These are phyloP conservation scores for Drosophila saltans DNA, from an alignment of 1,140 invertebrate genomes.

Conservation along the genomic window DNA sequence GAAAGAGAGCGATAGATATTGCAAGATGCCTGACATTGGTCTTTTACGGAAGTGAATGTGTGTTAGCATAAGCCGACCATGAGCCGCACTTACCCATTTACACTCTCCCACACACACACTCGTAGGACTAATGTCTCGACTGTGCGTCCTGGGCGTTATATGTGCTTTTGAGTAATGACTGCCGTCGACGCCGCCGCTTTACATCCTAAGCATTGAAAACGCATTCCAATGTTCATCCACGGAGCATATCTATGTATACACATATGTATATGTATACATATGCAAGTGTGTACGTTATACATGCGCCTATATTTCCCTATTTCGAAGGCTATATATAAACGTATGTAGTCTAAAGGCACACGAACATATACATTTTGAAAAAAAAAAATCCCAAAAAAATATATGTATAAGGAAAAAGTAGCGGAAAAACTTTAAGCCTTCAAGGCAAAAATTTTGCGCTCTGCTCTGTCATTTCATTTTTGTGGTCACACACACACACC, in stretches of 20 bases:
- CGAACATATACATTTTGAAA: conserved; percentile 17
- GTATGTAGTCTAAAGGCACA: conserved; percentile 51
- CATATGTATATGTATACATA: conserved; percentile 1
- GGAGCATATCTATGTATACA: conserved; percentile 11
- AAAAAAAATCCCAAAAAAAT: conserved; percentile 1
- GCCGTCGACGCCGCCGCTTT: conserved; percentile 18
- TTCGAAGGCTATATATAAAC: conserved; percentile 71
- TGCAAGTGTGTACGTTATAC: background rate
- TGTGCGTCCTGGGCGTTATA: conserved; percentile 44
- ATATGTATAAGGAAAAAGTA: conserved; percentile 34
- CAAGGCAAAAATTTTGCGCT: conserved; percentile 34
- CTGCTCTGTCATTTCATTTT: conserved; percentile 40
- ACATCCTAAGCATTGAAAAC: conserved; percentile 61
- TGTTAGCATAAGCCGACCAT: conserved; percentile 51
- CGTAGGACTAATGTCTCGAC: conserved; percentile 39
- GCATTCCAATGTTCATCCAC: conserved; percentile 70
- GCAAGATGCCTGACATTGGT: background rate
- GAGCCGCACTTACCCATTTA: conserved; percentile 21
- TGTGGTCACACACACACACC: conserved; percentile 27
- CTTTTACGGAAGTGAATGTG: conserved; percentile 51
- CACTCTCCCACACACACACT: background rate
- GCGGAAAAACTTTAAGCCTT: conserved; percentile 42
- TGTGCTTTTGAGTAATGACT: conserved; percentile 69
- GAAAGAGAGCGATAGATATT: background rate
- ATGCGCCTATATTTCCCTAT: conserved; percentile 27